phyloP scores from a whole-genome alignment of 2,113 vertebrate genomes.

The Cettia cetti region DNA sequence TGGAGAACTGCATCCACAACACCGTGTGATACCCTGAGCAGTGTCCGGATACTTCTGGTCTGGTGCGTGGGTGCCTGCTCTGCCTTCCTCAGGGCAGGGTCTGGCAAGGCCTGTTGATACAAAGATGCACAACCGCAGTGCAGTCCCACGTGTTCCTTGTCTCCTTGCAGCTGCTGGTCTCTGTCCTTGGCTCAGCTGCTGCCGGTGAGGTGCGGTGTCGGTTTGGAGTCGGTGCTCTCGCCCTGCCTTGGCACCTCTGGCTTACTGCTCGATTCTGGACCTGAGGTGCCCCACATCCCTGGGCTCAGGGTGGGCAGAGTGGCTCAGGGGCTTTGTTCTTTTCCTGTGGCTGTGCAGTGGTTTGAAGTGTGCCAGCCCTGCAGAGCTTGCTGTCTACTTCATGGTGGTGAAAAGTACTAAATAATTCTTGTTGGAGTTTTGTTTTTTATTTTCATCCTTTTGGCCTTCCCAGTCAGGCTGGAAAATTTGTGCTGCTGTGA shows the following conservation, averaged over 20 bases:
- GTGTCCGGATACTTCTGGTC: neutral
- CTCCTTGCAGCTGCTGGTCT: neutral
- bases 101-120: neutral
- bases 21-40: rapidly evolving
- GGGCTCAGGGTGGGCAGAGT: neutral
- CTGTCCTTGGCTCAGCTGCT: neutral
- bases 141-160: rapidly evolving
- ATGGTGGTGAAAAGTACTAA: neutral
- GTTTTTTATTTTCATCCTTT: neutral
- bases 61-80: neutral
- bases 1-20: neutral
- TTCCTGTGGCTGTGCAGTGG: neutral
- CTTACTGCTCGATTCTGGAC: neutral
- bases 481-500: constrained; percentile 7
- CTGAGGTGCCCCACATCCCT: neutral
- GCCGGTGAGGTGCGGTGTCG: rapidly evolving
- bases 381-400: neutral
- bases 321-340: neutral
- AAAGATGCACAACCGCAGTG: neutral
- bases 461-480: neutral
- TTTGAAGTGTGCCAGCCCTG: neutral
- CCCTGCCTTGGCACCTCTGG: neutral
- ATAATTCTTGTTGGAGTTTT: neutral
- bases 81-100: neutral
- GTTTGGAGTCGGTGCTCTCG: neutral